These are phyloP conservation scores for Bombyx mori DNA, from an alignment of 1,140 invertebrate species.

Conservation along the genomic window DNA sequence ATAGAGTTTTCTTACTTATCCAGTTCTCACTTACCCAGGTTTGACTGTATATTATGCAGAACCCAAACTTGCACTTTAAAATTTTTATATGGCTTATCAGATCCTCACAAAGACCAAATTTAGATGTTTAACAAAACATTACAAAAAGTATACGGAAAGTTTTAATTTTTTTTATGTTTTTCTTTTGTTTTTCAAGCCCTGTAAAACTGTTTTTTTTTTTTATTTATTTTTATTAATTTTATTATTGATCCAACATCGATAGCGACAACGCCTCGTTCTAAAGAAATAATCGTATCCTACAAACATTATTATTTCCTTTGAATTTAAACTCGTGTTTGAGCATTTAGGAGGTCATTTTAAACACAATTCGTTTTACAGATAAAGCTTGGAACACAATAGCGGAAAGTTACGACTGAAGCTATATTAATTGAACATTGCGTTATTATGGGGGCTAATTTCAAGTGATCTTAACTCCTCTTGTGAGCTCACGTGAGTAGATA, in stretches of 20 bases:
- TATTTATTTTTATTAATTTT: neutral
- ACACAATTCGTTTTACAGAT: too few species aligned
- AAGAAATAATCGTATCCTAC: slow-evolving; percentile 1
- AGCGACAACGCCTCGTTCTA: neutral
- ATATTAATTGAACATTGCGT: too few species aligned
- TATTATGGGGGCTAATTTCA: too few species aligned
- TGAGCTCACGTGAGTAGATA: too few species aligned
- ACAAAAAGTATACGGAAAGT: slow-evolving; percentile 31
- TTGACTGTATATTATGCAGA: neutral
- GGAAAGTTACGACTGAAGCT: too few species aligned
- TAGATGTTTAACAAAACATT: slow-evolving; percentile 63
- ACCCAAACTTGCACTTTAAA: neutral
- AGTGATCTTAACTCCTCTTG: too few species aligned
- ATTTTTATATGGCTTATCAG: neutral
- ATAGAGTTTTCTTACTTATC: too few species aligned
- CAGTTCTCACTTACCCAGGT: too few species aligned
- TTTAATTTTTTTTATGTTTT: slow-evolving; percentile 20
- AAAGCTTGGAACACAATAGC: too few species aligned
- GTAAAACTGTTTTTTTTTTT: neutral
- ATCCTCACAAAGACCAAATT: slow-evolving; percentile 44
- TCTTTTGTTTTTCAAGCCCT: neutral
- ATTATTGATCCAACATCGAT: neutral
- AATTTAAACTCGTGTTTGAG: neutral
- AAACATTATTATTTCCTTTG: neutral
- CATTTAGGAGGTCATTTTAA: too few species aligned